A percentile compares a stretch with the other conserved stretches of the same genome.
Conservation (phyloP, 2,888 invertebrate genomes). For the Andrena bicolor region DNA sequence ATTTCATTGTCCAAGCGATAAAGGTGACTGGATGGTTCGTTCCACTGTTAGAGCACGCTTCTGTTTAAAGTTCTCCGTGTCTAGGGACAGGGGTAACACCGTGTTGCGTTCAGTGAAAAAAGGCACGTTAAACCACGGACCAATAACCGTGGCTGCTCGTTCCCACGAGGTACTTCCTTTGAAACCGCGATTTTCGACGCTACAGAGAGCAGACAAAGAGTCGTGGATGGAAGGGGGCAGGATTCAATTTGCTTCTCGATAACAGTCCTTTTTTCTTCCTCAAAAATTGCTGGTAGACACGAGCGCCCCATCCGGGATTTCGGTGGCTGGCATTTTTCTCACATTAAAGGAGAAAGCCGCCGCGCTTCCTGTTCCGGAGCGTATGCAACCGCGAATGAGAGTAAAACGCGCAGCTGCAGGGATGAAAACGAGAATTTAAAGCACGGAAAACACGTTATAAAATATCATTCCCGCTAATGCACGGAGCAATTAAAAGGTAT, state of each 20-base stretch:
- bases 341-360: background rate
- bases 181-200: constrained; percentile 30
- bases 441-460: background rate
- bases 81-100: constrained; percentile 2
- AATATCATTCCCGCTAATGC: constrained; percentile 5
- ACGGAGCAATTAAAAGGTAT: constrained; percentile 1
- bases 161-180: constrained; percentile 35
- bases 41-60: constrained; percentile 30
- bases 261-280: constrained; percentile 1
- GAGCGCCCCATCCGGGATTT: background rate
- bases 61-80: constrained; percentile 35
- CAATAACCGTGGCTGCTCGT: constrained; percentile 43
- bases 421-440: background rate
- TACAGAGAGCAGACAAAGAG: constrained; percentile 16
- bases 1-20: constrained; percentile 20
- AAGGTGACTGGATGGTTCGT: background rate
- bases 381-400: background rate
- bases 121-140: constrained; percentile 23
- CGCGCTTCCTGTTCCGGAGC: background rate
- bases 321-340: background rate
- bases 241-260: constrained; percentile 40
- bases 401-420: background rate
- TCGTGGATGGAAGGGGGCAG: constrained; percentile 3
- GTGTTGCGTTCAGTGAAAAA: constrained; percentile 10
- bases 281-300: constrained; percentile 30